Base-by-base conservation (phyloP, 2,888 invertebrate genomes). In the Harpagoxenus sublaevis region DNA sequence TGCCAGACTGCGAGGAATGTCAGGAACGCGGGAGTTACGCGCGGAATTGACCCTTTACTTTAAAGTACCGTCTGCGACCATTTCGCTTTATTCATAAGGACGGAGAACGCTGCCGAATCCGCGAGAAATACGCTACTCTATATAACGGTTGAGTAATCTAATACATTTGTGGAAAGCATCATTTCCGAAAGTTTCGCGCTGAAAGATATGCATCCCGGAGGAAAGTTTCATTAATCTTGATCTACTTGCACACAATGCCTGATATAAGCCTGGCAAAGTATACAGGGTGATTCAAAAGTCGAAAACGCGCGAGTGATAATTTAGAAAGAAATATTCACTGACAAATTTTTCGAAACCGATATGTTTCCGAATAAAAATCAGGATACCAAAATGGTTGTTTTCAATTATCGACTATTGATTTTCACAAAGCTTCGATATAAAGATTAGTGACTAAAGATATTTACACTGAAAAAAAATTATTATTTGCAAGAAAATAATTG, bases 1-100 rank as follows among this genome's bases (percentile, higher is more conserved):
- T 78, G 78, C 83, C 68, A 83, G 78, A 77, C 66, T 66, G 78
- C 12, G 66, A 63, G 66, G 70, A 83, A 83, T 53, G 84, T 35
- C 15, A 35, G 79, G 62, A 42, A 70, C 51, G 78, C 60, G 42
- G 51, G 60, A 39, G 66, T 23, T 12, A 60, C 48, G 77, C 83
- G 53, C 12, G 78, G 62, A 60, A 81, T 73, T 62, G 79, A 81
- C 60, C 79, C 60, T 81, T 81, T 78, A 60, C 60, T 60, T 81
- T 71, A 73, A 81, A 62, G 51, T 60, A 62, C 60, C 57, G n/a
- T 70, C 45, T 70, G 45, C 45, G n/a, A 70, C 35, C 71, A 9
- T 18, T 10, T 48, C 45, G 42, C 45, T 71, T 71, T 60, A 71
- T 45, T 31, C 57, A 48, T 60, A 57, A 57, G 12, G 8, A 55